Percentiles rank a stretch among this genome's conserved stretches.
Conservation (phyloP, 1,140 invertebrate genomes). For the Pseudobourletiella spinata region DNA sequence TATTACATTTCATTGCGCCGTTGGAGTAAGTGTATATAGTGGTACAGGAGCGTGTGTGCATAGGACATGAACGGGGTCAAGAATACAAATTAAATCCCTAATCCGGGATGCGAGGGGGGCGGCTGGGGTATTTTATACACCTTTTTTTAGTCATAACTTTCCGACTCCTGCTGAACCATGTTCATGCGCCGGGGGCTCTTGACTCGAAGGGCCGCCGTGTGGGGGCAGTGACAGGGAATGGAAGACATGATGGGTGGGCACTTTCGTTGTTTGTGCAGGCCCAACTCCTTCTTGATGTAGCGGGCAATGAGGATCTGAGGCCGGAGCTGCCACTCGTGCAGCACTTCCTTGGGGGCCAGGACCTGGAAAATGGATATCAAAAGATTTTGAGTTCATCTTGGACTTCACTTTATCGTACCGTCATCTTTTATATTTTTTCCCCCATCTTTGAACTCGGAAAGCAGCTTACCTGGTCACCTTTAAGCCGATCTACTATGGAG, state of each 20-base stretch:
- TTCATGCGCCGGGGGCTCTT: conserved; percentile 76
- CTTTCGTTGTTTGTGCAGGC: conserved; percentile 48
- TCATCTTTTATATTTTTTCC: too few relatives aligned
- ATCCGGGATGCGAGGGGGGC: too few relatives aligned
- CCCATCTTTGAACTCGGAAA: not conserved
- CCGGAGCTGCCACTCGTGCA: conserved; percentile 86
- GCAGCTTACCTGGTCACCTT: conserved; percentile 85
- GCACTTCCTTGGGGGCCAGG: conserved; percentile 71
- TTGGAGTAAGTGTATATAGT: too few relatives aligned
- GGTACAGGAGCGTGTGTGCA: too few relatives aligned
- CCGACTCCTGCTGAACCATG: conserved; percentile 79
- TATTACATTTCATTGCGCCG: too few relatives aligned
- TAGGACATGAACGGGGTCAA: too few relatives aligned
- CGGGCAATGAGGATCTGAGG: conserved; percentile 78
- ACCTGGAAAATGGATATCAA: conserved; percentile 49
- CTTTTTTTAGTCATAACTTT: conserved; percentile 79
- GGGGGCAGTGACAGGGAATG: conserved; percentile 47
- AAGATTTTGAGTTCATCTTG: too few relatives aligned
- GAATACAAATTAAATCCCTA: too few relatives aligned
- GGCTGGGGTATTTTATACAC: too few relatives aligned
- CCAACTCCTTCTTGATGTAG: conserved; percentile 75
- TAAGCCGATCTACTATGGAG: conserved; percentile 80
- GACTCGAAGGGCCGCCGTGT: conserved; percentile 59
- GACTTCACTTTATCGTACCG: too few relatives aligned
- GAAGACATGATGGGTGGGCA: conserved; percentile 23